Base-by-base conservation (phyloP, 2,888 invertebrate species). In the Nemotelus pantherinus region DNA sequence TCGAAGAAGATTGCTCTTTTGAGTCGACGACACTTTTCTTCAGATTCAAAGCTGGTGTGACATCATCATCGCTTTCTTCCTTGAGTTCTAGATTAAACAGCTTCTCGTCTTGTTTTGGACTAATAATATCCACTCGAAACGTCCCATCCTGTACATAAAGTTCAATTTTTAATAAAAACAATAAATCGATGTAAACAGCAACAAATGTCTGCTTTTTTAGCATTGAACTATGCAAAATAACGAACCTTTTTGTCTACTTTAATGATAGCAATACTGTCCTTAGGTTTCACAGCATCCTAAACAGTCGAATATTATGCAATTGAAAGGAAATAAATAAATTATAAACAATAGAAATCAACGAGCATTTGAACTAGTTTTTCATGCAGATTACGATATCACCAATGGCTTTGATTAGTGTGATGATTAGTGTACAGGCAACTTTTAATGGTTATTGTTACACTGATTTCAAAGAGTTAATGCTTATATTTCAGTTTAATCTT, bases 181-280 rank as follows among this genome's bases (percentile, higher is more conserved):
- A 9, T 9, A 67, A 45, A n/a, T 72, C 47, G 41, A 58, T 53
- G n/a, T 41, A 55, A 53, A 70, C 70, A 70, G 70, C 39, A 70
- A 55, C 63, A n/a, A 76, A 53, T 68, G 48, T 68, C 68, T 68
- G 68, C 53, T 68, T 68, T n/a, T 68, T 41, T 70, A 53, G 53
- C 25, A 47, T 41, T 6, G 58, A n/a, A 48, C 41, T 64, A 64
- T 53, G 3, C 64, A 64, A 75, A 43, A 53, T 53, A 77, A 81
- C 81, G 77, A 80, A 82, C 82, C 82, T 82, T 86, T 85, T 89
- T 88, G 83, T 89, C 89, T 87, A 89, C 88, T 89, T 89, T 89
- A 87, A 89, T 88, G 77, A 90, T 89, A 82, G 89, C 89, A 83
- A 89, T 85, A 81, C 89, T 86, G 85, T 89, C 89, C 87, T 88